phyloP scores from a whole-genome alignment of 2,888 invertebrate species.

The Athetis lepigone region DNA sequence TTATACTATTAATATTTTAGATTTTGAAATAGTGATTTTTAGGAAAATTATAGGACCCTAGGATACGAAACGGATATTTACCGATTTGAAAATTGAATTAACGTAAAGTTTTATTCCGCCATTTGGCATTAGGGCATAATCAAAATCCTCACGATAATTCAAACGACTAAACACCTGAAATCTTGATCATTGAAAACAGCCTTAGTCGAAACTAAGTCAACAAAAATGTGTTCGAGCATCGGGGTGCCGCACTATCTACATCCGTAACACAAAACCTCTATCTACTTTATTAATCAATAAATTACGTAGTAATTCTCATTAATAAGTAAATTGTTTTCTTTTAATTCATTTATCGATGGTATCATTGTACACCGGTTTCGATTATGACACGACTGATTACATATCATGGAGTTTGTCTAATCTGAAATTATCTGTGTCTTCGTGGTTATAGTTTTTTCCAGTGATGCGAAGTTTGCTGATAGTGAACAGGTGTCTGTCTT shows the following conservation, averaged over 20 bases:
- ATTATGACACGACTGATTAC: slow-evolving; percentile 69
- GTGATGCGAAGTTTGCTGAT: slow-evolving; percentile 65
- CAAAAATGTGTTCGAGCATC: neutral
- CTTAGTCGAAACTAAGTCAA: neutral
- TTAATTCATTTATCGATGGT: slow-evolving; percentile 19
- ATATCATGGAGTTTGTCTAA: slow-evolving; percentile 72
- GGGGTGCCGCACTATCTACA: neutral
- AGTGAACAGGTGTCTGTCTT: slow-evolving; percentile 59
- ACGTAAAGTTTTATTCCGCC: too few relatives aligned
- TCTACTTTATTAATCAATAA: neutral
- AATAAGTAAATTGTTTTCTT: slow-evolving; percentile 12
- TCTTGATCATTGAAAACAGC: too few relatives aligned
- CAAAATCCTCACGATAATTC: neutral
- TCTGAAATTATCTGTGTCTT: slow-evolving; percentile 66
- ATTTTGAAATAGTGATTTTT: too few relatives aligned
- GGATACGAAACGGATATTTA: too few relatives aligned
- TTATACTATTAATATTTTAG: too few relatives aligned
- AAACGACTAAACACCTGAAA: too few relatives aligned
- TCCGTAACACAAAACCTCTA: neutral
- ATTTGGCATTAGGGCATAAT: too few relatives aligned
- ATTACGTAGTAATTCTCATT: slow-evolving; percentile 6
- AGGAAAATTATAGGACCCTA: too few relatives aligned
- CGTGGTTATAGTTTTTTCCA: slow-evolving; percentile 64
- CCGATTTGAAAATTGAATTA: too few relatives aligned
- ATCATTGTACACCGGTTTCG: slow-evolving; percentile 56